Conservation (phyloP, 1,140 invertebrate species). For the Diorhabda carinulata region DNA sequence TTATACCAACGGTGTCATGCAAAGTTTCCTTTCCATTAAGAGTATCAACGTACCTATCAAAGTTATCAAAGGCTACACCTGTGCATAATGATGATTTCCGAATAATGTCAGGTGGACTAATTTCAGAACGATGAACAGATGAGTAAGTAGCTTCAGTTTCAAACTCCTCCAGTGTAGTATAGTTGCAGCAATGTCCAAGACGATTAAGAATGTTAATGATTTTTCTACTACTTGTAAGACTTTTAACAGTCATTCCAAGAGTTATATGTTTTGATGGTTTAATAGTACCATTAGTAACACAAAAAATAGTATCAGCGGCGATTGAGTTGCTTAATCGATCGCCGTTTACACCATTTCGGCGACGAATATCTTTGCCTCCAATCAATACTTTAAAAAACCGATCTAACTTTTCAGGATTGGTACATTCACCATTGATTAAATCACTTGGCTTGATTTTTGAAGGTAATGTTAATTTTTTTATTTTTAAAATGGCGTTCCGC, state of each 20-base stretch:
- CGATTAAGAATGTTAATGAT: constrained; percentile 32
- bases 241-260: constrained; percentile 30
- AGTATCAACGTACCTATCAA: constrained; percentile 48
- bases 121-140: constrained; percentile 15
- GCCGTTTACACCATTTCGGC: constrained; percentile 15
- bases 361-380: constrained; percentile 19
- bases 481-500: constrained; percentile 19
- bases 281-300: constrained; percentile 27
- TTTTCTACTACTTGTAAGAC: constrained; percentile 39
- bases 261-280: constrained; percentile 28
- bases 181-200: constrained; percentile 41
- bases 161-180: constrained; percentile 36
- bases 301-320: constrained; percentile 17
- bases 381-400: constrained; percentile 13
- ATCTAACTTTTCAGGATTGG: constrained; percentile 20
- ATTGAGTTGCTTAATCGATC: constrained; percentile 12
- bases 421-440: constrained; percentile 22
- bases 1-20: constrained; percentile 48
- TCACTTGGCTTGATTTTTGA: constrained; percentile 19
- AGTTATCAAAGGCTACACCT: constrained; percentile 48
- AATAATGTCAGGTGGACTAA: constrained; percentile 36
- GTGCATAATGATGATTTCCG: constrained; percentile 30
- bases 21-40: constrained; percentile 47
- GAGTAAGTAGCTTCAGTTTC: constrained; percentile 40
- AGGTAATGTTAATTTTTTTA: constrained; percentile 17